Conservation (phyloP, 2,797 vertebrate genomes). For the Hyperoplus immaculatus region DNA sequence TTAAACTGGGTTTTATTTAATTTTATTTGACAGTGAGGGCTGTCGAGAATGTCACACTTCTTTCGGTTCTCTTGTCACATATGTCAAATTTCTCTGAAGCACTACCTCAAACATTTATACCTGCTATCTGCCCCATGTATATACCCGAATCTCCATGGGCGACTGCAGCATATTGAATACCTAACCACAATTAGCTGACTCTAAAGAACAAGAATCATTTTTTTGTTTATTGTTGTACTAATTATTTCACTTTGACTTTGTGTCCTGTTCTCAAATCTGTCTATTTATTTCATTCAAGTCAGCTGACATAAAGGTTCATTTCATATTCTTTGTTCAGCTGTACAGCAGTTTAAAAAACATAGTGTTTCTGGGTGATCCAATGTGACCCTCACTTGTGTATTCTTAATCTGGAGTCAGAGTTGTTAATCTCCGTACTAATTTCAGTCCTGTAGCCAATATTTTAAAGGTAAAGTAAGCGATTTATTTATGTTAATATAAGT, state of each 20-base stretch:
- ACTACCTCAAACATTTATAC: constrained; percentile 52
- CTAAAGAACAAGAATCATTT: constrained; percentile 20
- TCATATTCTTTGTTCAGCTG: background rate
- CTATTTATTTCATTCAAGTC: constrained; percentile 8
- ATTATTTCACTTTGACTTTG: background rate
- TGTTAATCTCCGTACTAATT: background rate
- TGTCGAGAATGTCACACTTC: constrained; percentile 36
- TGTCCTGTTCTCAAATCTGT: constrained; percentile 1
- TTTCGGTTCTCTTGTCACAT: constrained; percentile 59
- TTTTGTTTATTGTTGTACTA: background rate
- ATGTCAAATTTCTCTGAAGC: constrained; percentile 57
- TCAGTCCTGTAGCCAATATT: background rate
- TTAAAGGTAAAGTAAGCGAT: too few species aligned
- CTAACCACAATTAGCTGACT: constrained; percentile 19
- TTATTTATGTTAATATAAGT: too few species aligned
- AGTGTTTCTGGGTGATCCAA: background rate
- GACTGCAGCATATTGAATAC: background rate
- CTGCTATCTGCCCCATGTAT: constrained; percentile 32
- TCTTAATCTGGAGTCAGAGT: too few species aligned
- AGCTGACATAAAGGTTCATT: background rate
- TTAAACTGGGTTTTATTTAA: constrained; percentile 32
- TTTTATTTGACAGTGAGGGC: constrained; percentile 24
- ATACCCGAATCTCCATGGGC: constrained; percentile 21
- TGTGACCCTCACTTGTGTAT: constrained; percentile 16
- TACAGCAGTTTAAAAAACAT: background rate